Conservation (phyloP, 2,888 invertebrate genomes). For the Meiosimyza decipiens region DNA sequence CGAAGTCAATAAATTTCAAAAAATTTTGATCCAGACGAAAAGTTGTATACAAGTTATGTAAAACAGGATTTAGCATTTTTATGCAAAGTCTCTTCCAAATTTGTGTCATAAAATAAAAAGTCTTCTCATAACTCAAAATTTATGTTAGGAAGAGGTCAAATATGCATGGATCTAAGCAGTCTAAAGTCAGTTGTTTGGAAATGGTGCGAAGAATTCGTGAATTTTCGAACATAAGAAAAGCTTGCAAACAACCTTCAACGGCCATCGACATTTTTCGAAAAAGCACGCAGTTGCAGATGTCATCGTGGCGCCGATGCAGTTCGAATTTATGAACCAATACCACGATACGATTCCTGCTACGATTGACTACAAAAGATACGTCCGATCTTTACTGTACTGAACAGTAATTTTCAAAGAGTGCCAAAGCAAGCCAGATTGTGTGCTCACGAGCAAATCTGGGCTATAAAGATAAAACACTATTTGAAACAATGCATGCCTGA, state of each 20-base stretch:
- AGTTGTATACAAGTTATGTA: too few relatives aligned
- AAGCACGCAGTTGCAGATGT: neutral
- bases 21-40: too few relatives aligned
- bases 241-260: neutral
- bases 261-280: neutral
- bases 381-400: constrained; percentile 24
- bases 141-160: too few relatives aligned
- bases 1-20: too few relatives aligned
- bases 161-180: too few relatives aligned
- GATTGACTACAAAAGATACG: constrained; percentile 24
- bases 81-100: too few relatives aligned
- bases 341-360: constrained; percentile 1
- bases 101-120: too few relatives aligned
- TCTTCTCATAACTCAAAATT: too few relatives aligned
- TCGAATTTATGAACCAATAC: constrained; percentile 14
- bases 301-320: neutral
- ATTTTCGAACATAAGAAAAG: too few relatives aligned
- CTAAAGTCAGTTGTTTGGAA: too few relatives aligned
- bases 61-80: too few relatives aligned
- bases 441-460: constrained; percentile 26
- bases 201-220: too few relatives aligned
- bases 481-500: constrained; percentile 12
- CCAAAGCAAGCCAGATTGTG: constrained; percentile 24
- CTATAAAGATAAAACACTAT: constrained; percentile 25
- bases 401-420: constrained; percentile 6